A percentile compares a stretch with the other conserved stretches of the same genome.
These are phyloP conservation scores for Anguilla marmorata DNA, from an alignment of 2,797 vertebrate genomes.

Conservation along the genomic window DNA sequence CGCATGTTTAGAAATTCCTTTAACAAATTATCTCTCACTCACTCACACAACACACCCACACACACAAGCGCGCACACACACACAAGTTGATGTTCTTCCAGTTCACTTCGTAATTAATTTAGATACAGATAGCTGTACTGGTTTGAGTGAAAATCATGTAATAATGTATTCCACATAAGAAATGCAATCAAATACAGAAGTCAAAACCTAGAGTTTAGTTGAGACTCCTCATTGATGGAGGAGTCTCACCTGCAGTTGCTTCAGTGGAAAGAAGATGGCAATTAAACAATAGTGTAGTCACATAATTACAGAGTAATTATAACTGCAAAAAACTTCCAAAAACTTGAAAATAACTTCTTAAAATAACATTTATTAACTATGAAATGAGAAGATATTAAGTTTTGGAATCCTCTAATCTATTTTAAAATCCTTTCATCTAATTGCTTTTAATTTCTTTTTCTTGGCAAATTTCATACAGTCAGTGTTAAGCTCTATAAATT, in stretches of 20 bases:
- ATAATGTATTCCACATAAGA: background rate
- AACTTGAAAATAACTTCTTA: background rate
- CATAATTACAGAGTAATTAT: background rate
- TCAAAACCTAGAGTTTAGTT: background rate
- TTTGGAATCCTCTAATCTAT: background rate
- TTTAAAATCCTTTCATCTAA: background rate
- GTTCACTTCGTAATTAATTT: background rate
- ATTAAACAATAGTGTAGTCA: background rate
- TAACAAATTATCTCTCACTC: slow-evolving; percentile 60
- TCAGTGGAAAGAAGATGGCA: background rate
- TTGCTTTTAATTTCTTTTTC: background rate
- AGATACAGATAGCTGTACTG: background rate
- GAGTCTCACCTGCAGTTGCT: background rate
- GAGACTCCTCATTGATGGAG: background rate
- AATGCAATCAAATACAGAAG: background rate
- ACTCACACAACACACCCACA: slow-evolving; percentile 11
- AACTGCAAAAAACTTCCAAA: background rate
- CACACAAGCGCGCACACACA: slow-evolving; percentile 48
- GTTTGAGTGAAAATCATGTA: background rate
- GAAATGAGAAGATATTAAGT: background rate
- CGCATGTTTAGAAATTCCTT: slow-evolving; percentile 73
- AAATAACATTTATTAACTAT: background rate
- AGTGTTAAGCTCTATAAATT: background rate
- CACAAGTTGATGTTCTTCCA: slow-evolving; percentile 51
- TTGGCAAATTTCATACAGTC: background rate